Conservation (phyloP, 2,113 vertebrate genomes). For the Eublepharis macularius region DNA sequence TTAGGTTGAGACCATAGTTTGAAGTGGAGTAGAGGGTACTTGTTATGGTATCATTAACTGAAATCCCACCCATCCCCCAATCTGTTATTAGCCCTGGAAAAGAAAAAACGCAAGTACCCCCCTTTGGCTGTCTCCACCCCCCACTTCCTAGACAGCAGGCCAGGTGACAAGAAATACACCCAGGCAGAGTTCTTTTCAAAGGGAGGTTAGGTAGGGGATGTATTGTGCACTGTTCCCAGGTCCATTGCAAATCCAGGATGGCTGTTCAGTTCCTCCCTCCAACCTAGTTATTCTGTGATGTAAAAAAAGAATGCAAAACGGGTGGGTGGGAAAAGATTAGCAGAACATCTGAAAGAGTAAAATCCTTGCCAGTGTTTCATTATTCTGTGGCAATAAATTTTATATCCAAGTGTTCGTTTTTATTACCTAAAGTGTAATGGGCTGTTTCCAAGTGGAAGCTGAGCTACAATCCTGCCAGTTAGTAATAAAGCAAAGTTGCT, state of each 20-base stretch:
- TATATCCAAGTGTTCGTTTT: constrained; percentile 41
- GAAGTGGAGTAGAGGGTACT: too few relatives aligned
- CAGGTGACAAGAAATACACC: background rate
- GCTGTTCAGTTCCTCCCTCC: background rate
- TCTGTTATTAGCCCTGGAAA: too few relatives aligned
- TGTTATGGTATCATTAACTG: too few relatives aligned
- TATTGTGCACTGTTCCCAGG: background rate
- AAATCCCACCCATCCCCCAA: too few relatives aligned
- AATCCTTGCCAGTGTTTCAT: constrained; percentile 45
- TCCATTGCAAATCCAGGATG: background rate
- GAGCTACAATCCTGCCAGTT: constrained; percentile 33
- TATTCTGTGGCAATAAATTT: constrained; percentile 57
- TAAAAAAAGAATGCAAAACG: constrained; percentile 24
- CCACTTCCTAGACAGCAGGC: too few relatives aligned
- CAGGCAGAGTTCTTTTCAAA: background rate
- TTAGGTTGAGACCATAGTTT: too few relatives aligned
- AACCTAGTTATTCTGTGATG: background rate
- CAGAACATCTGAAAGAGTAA: constrained; percentile 13
- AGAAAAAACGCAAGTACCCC: too few relatives aligned
- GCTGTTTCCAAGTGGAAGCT: constrained; percentile 40
- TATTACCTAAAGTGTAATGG: constrained; percentile 49
- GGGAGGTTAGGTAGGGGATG: background rate
- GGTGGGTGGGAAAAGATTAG: constrained; percentile 15
- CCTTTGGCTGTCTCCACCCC: too few relatives aligned
- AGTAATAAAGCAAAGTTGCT: constrained; percentile 57